Conservation (phyloP, 1,140 invertebrate species). For the Cotesia typhae region DNA sequence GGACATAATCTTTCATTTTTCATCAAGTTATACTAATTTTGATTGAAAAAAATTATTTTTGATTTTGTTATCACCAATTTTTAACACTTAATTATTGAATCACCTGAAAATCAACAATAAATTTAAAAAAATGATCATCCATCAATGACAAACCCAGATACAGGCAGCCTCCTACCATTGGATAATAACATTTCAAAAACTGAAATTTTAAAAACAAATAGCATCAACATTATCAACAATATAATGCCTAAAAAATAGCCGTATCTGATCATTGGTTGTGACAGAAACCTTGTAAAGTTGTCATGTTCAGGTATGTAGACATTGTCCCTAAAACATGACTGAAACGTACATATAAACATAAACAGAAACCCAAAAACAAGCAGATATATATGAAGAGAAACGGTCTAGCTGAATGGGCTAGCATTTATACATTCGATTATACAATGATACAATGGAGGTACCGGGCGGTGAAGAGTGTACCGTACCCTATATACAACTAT, state of each 20-base stretch:
- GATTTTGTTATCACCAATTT: no score
- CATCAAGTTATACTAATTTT: no score
- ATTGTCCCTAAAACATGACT: not conserved
- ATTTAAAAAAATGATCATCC: no score
- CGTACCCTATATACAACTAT: not conserved
- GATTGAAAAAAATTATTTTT: no score
- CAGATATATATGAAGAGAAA: not conserved
- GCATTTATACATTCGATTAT: constrained; percentile 17
- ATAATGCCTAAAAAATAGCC: not conserved
- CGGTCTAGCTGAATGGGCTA: not conserved
- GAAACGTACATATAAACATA: not conserved
- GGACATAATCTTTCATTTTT: no score
- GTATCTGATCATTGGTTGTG: constrained; percentile 12
- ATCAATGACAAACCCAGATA: no score
- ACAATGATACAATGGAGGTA: constrained; percentile 17
- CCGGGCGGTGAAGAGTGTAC: constrained; percentile 15
- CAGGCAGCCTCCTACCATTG: no score
- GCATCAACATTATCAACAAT: no score
- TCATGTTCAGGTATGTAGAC: constrained; percentile 11
- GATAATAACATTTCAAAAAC: no score
- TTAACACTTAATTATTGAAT: no score
- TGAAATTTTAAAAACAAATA: no score
- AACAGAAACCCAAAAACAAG: not conserved
- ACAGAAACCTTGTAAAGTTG: constrained; percentile 11
- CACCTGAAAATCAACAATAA: no score